Evolutionary conservation across 2,888 invertebrate species (phyloP).

Genomic region (Hipparchia semele): DNA sequence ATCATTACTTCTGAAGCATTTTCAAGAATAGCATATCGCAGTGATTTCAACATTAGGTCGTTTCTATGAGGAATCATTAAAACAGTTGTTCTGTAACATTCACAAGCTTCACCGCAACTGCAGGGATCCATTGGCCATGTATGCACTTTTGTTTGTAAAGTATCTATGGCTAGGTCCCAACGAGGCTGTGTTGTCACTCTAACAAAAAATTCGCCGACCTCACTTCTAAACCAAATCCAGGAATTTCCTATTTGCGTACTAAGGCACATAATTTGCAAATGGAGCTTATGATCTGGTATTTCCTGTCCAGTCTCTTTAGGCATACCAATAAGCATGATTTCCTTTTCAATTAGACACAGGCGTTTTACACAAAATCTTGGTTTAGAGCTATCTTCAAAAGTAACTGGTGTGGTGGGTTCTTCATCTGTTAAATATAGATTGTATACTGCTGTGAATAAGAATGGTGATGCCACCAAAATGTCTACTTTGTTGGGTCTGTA

Average conservation of each 20-base stretch:
- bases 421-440: conserved; percentile 59
- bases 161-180: conserved; percentile 70
- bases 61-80: conserved; percentile 71
- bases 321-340: conserved; percentile 57
- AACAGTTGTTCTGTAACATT: conserved; percentile 68
- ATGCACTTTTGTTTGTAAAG: conserved; percentile 58
- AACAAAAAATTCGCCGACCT: conserved; percentile 70
- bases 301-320: conserved; percentile 63
- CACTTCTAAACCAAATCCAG: conserved; percentile 74
- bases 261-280: conserved; percentile 67
- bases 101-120: conserved; percentile 70
- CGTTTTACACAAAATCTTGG: conserved; percentile 62
- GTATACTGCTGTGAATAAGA: conserved; percentile 51
- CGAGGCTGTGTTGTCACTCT: conserved; percentile 69
- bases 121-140: conserved; percentile 71
- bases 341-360: conserved; percentile 65
- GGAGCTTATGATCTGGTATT: conserved; percentile 60
- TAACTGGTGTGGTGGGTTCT: conserved; percentile 65
- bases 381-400: conserved; percentile 51
- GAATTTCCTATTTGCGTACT: conserved; percentile 64
- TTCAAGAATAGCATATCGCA: conserved; percentile 68
- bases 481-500: conserved; percentile 72
- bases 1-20: conserved; percentile 69
- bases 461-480: conserved; percentile 65
- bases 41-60: conserved; percentile 67